Percentiles rank a stretch among this genome's conserved stretches.
Evolutionary conservation across 2,797 vertebrate species (phyloP).

Genomic region (Dicrostonyx torquatus): DNA sequence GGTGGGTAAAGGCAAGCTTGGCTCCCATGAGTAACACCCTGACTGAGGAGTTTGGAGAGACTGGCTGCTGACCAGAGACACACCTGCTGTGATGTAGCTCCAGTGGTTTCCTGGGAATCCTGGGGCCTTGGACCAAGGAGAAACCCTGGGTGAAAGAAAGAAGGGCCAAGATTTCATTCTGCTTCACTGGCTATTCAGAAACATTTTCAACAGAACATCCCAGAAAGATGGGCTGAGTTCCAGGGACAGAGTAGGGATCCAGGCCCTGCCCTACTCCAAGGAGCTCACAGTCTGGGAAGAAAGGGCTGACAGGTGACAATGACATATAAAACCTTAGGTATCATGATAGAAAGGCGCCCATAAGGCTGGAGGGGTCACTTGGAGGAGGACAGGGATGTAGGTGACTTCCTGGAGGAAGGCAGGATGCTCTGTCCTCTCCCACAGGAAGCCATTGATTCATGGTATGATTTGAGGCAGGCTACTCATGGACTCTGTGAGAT

Average conservation of each 20-base stretch:
- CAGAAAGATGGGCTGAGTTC: neutral
- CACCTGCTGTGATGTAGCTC: neutral
- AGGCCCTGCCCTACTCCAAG: neutral
- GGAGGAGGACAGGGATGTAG: neutral
- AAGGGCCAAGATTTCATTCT: neutral
- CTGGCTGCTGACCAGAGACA: neutral
- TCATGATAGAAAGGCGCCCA: neutral
- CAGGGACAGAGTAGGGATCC: neutral
- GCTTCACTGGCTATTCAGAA: fast-evolving
- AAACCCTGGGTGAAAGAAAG: neutral
- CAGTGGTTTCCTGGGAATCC: neutral
- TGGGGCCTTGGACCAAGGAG: neutral
- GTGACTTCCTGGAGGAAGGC: conserved; percentile 11
- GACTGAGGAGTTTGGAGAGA: neutral
- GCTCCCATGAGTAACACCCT: neutral
- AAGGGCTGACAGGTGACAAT: neutral
- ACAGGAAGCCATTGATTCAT: neutral
- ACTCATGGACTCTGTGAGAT: neutral
- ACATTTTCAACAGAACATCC: neutral
- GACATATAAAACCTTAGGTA: neutral
- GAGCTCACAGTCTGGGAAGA: neutral
- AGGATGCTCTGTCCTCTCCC: neutral
- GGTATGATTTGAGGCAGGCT: neutral
- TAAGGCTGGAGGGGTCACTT: neutral
- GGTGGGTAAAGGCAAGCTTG: neutral